Evolutionary conservation across 2,113 vertebrate species (phyloP), one percentile per base, ranked within the genome.

Genomic region (Aphelocoma coerulescens): DNA sequence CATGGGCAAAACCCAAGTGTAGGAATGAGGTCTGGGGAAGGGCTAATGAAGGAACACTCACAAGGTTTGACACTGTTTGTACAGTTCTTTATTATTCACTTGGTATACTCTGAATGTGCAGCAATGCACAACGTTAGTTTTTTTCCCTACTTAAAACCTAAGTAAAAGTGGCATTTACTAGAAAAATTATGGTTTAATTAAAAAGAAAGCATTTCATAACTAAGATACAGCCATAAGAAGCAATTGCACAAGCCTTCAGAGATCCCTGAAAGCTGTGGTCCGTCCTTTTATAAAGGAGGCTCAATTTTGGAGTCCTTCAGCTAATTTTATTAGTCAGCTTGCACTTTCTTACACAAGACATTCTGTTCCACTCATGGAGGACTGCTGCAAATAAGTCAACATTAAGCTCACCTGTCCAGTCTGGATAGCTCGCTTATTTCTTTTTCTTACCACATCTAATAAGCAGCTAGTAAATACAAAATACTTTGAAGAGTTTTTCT

Each of bases 111-210:
- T 6, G 14, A 84, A 52, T 32, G 44, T 65, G 39, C 80, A 85
- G 75, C 80, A 91, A 51, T 37, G 77, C 69, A 84, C 44, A 95
- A 19, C 49, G 21, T 76, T 52, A 63, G 32, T 5, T 6, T 61
- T 67, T 75, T 77, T 41, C 37, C 67, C 91, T 95, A 95, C 97
- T 95, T 95, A 96, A 72, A 88, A 96, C 80, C 44, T 41, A 94
- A 97, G 93, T 92, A 41, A 91, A 97, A 96, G n/a, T 37, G 43
- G 79, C 95, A 83, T 86, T 96, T 96, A 97, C 78, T 76, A 87
- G 78, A 94, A 33, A 65, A 76, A 94, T 89, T n/a, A 93, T 71
- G 46, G 79, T 91, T 97, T 97, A 97, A 97, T 97, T 96, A 96
- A 96, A 95, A 92, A 69, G 51, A 95, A 90, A 96, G 58, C 46